Conservation (phyloP, 92 coral and sea anemone genomes). For the Porites lobata region DNA sequence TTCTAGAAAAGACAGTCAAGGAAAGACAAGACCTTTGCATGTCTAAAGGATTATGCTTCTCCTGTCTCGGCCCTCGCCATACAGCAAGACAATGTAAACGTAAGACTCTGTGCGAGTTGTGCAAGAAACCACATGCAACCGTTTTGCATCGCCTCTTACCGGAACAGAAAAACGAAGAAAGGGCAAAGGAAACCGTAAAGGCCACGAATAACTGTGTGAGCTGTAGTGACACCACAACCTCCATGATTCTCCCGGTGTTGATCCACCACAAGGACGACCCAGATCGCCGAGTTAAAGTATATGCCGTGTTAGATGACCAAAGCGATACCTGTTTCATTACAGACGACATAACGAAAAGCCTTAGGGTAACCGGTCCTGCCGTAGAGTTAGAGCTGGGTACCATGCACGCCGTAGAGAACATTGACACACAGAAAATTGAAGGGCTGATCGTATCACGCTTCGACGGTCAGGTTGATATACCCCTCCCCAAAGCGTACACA, state of each 20-base stretch:
- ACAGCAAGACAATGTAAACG: slow-evolving; percentile 63
- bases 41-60: slow-evolving; percentile 66
- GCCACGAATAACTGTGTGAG: slow-evolving; percentile 70
- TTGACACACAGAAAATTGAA: slow-evolving; percentile 53
- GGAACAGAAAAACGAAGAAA: slow-evolving; percentile 20
- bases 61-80: slow-evolving; percentile 65
- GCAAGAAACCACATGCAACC: slow-evolving; percentile 82
- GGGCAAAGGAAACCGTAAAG: slow-evolving; percentile 8
- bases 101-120: slow-evolving; percentile 47
- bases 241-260: slow-evolving; percentile 72
- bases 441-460: slow-evolving; percentile 53
- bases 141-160: slow-evolving; percentile 54
- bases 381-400: slow-evolving; percentile 47
- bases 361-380: slow-evolving; percentile 48
- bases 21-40: slow-evolving; percentile 55
- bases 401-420: slow-evolving; percentile 58
- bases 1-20: slow-evolving; percentile 53
- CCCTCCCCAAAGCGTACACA: slow-evolving; percentile 66
- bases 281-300: slow-evolving; percentile 38
- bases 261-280: slow-evolving; percentile 61
- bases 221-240: slow-evolving; percentile 54
- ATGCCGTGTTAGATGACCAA: slow-evolving; percentile 74
- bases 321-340: slow-evolving; percentile 69
- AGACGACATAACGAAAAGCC: slow-evolving; percentile 30
- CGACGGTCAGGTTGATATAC: slow-evolving; percentile 43